Percentiles rank a stretch among this genome's conserved stretches.
These are phyloP conservation scores for Turritopsis dohrnii DNA, from an alignment of 30 jellyfish, hydroid and myxozoan genomes.

Conservation along the genomic window DNA sequence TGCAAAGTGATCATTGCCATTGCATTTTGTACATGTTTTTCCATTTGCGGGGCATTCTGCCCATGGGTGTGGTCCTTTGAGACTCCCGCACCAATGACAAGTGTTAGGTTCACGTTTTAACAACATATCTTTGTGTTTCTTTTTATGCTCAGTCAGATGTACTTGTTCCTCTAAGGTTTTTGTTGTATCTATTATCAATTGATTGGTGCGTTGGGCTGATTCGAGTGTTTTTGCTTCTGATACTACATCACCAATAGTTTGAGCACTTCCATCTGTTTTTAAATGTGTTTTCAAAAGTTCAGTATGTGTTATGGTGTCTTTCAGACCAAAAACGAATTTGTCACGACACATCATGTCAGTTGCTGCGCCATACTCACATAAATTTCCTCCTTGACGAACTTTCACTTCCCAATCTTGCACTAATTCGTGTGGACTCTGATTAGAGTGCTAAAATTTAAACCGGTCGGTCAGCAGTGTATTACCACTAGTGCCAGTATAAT, in stretches of 20 bases:
- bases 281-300: slow-evolving; percentile 12
- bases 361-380: background rate
- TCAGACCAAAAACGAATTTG: background rate
- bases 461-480: background rate
- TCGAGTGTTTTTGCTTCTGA: slow-evolving; percentile 16
- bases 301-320: background rate
- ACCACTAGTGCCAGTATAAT: background rate
- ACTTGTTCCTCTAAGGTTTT: background rate
- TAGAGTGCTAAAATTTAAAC: background rate
- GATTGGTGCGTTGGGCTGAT: background rate
- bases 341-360: background rate
- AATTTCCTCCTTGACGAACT: background rate
- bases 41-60: too few species aligned
- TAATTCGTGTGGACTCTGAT: background rate
- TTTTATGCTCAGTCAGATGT: background rate
- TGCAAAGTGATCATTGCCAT: too few species aligned
- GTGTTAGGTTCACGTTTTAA: too few species aligned
- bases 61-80: too few species aligned
- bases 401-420: background rate
- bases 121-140: background rate
- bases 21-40: too few species aligned
- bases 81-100: too few species aligned
- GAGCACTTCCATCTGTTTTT: background rate
- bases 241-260: background rate
- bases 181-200: background rate